These are phyloP conservation scores for Gopherus evgoodei DNA, from an alignment of 2,113 vertebrate species.

Conservation along the genomic window DNA sequence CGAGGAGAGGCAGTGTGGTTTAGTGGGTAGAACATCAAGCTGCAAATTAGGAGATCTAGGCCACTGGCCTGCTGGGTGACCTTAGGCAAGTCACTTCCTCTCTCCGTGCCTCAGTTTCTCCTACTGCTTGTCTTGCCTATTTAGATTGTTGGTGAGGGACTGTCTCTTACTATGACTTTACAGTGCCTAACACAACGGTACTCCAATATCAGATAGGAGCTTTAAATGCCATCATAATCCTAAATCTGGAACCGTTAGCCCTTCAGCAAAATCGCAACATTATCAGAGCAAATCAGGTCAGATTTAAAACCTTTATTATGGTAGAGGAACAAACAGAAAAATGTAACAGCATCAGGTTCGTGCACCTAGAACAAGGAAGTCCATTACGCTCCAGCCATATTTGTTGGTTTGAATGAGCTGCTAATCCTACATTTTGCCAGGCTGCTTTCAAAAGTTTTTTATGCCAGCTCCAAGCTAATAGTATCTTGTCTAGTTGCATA, in stretches of 20 bases:
- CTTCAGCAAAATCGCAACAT: background rate
- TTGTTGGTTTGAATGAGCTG: background rate
- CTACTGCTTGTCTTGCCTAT: background rate
- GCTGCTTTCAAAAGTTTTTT: background rate
- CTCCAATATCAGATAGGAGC: background rate
- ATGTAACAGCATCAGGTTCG: background rate
- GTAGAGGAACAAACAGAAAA: background rate
- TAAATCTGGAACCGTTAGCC: background rate
- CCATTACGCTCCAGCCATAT: background rate
- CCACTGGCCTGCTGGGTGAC: background rate
- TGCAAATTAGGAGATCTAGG: background rate
- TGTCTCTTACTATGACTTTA: background rate
- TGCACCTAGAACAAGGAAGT: background rate
- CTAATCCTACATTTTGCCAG: background rate
- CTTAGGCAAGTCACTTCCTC: background rate
- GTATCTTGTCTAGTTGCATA: background rate
- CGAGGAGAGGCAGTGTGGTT: background rate
- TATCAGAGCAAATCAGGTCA: background rate
- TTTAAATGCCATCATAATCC: background rate
- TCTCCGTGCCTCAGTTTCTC: background rate
- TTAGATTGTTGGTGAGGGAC: background rate
- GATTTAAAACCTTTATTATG: background rate
- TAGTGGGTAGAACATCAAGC: background rate
- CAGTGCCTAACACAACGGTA: background rate
- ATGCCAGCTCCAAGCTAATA: background rate